Base-by-base conservation (phyloP, 2,113 vertebrate species). In the Callocephalon fimbriatum region DNA sequence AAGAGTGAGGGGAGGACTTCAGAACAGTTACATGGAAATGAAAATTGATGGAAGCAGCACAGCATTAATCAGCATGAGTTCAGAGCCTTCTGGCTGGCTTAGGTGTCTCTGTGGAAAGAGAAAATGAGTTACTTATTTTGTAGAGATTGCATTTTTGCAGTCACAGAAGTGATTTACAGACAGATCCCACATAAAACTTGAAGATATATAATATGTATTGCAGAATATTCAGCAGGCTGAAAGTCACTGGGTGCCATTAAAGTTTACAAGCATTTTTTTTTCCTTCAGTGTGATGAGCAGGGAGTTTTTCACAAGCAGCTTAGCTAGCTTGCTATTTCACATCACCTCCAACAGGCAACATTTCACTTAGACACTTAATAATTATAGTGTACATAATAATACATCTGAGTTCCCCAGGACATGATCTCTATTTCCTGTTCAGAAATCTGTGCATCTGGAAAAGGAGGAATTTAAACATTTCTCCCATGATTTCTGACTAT, bases 121-220 rank as follows among this genome's bases (percentile, higher is more conserved):
- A 72, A 95, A 91, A 87, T 51, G 3, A 85, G 76, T 91, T 92
- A 75, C 29, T 88, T 92, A 19, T 85, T 95, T 96, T 91, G 63
- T 87, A 86, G 50, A 76, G 48, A 51, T 83, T 93, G 63, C 31
- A 47, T 58, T 90, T 92, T 88, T 96, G 42, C 44, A 56, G 65
- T 72, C 78, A 77, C 47, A 67, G 53, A 78, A 87, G 44, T 87
- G 54, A 81, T 93, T 91, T 95, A 71, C 37, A 42, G 73, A 80
- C 23, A 85, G 67, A 94, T 53, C 20, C 26, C 45, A 65, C 32
- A 22, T 73, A 53, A 23, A 68, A 40, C n/a, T 56, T 48, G 44
- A 38, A 61, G 73, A 38, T 77, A 20, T 44, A 19, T 63, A 58
- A 47, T 70, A 50, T 15, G 27, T 44, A 66, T 62, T 45, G 58